phyloP scores from a whole-genome alignment of 2,888 invertebrate genomes.

The Brachyptera risi region DNA sequence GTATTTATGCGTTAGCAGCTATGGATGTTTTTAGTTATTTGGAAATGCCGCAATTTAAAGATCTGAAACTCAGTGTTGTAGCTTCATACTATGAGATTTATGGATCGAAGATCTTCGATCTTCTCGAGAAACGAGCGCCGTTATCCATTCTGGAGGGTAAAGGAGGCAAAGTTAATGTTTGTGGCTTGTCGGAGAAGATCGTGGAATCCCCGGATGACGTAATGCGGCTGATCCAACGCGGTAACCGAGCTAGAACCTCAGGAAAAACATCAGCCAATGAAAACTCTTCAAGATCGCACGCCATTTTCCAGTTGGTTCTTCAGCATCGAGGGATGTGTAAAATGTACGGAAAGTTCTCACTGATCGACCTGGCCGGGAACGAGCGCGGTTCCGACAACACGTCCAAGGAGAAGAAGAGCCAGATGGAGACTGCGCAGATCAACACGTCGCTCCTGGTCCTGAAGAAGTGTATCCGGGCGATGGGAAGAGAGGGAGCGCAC shows the following conservation, averaged over 20 bases:
- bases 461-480: conserved; percentile 95
- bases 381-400: conserved; percentile 98
- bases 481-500: conserved; percentile 89
- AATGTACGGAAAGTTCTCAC: conserved; percentile 95
- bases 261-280: conserved; percentile 97
- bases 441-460: conserved; percentile 93
- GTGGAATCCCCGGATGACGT: conserved; percentile 93
- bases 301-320: conserved; percentile 96
- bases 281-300: conserved; percentile 97
- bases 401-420: conserved; percentile 85
- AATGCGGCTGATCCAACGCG: conserved; percentile 84
- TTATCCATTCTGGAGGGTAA: conserved; percentile 95
- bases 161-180: conserved; percentile 95
- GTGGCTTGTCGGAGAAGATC: conserved; percentile 91
- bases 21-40: conserved; percentile 93
- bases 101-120: conserved; percentile 93
- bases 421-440: conserved; percentile 96
- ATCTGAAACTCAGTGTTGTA: conserved; percentile 79
- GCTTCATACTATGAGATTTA: conserved; percentile 99
- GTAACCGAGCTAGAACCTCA: conserved; percentile 88
- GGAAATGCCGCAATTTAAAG: conserved; percentile 47
- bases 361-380: conserved; percentile 96
- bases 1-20: conserved; percentile 96
- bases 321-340: conserved; percentile 67
- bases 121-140: conserved; percentile 88